phyloP scores from a whole-genome alignment of 2,797 vertebrate genomes.

The Neostethus bicornis region DNA sequence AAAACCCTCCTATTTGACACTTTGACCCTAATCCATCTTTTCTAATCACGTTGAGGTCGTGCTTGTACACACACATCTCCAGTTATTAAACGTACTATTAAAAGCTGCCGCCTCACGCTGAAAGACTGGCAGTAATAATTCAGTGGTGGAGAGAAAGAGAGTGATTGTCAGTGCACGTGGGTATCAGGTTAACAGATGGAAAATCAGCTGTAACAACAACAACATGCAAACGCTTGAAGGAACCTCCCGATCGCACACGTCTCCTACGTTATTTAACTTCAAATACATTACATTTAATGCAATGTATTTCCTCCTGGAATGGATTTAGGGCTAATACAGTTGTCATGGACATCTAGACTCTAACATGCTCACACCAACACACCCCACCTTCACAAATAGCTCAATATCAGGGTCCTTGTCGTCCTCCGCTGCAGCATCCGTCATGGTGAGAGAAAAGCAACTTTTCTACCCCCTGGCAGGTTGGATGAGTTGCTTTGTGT shows the following conservation, averaged over 20 bases:
- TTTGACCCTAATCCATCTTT: no score
- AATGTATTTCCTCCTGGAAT: neutral
- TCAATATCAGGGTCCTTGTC: slow-evolving; percentile 96
- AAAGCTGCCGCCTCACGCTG: slow-evolving; percentile 30
- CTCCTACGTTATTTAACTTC: neutral
- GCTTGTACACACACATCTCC: no score
- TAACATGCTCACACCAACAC: slow-evolving; percentile 13
- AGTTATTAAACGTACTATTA: no score
- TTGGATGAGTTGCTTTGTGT: slow-evolving; percentile 11
- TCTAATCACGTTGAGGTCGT: no score
- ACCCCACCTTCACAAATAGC: slow-evolving; percentile 93
- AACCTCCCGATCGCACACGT: slow-evolving; percentile 10
- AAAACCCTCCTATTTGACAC: no score
- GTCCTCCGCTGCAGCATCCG: slow-evolving; percentile 82
- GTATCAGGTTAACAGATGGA: slow-evolving; percentile 73
- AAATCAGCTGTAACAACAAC: slow-evolving; percentile 74
- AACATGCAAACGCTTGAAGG: slow-evolving; percentile 57
- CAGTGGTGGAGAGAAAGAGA: slow-evolving; percentile 56
- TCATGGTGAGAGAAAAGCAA: slow-evolving; percentile 75
- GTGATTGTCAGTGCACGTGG: slow-evolving; percentile 68
- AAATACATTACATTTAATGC: neutral
- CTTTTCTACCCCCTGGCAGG: slow-evolving; percentile 19
- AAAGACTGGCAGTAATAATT: slow-evolving; percentile 67
- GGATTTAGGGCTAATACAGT: slow-evolving; percentile 1
- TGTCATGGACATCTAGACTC: slow-evolving; percentile 12